A percentile compares a stretch with the other conserved stretches of the same genome.
phyloP scores from a whole-genome alignment of 2,888 invertebrate genomes.

The Herminia tarsipennalis region DNA sequence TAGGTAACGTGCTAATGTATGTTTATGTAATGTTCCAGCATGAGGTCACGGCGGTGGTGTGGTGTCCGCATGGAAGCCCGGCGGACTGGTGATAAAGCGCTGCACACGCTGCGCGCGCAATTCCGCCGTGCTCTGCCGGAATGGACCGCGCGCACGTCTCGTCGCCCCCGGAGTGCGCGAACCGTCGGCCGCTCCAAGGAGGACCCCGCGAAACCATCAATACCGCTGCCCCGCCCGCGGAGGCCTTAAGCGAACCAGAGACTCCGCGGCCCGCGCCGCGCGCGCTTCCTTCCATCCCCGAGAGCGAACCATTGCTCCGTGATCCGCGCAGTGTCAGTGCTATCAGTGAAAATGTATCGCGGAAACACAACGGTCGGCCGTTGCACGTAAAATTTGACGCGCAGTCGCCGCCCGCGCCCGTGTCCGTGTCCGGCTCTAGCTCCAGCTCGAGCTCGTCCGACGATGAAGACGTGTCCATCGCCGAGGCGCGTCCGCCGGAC shows the following conservation, averaged over 20 bases:
- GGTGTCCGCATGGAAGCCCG: conserved; percentile 82
- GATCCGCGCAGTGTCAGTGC: conserved; percentile 37
- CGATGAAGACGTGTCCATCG: conserved; percentile 86
- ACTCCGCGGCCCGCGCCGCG: conserved; percentile 70
- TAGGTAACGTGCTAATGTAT: conserved; percentile 17
- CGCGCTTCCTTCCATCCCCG: conserved; percentile 71
- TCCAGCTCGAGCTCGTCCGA: conserved; percentile 86
- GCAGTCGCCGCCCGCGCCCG: conserved; percentile 73
- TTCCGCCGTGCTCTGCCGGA: conserved; percentile 71
- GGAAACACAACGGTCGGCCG: conserved; percentile 66
- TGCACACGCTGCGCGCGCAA: conserved; percentile 73
- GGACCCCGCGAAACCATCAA: conserved; percentile 75
- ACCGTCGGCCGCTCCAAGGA: conserved; percentile 77
- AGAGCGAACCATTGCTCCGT: conserved; percentile 73
- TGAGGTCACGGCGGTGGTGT: conserved; percentile 81
- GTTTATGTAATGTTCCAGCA: conserved; percentile 65
- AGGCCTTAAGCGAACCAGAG: conserved; percentile 69
- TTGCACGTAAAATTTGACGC: conserved; percentile 87
- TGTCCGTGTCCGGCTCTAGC: conserved; percentile 71
- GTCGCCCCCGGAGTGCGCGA: conserved; percentile 73
- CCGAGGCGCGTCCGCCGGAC: conserved; percentile 91
- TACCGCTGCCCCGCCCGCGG: conserved; percentile 57
- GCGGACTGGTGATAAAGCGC: conserved; percentile 75
- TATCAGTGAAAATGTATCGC: conserved; percentile 42
- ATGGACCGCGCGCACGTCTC: conserved; percentile 78